Evolutionary conservation across 2,797 vertebrate genomes (phyloP).

Genomic region (Falco concolor): DNA sequence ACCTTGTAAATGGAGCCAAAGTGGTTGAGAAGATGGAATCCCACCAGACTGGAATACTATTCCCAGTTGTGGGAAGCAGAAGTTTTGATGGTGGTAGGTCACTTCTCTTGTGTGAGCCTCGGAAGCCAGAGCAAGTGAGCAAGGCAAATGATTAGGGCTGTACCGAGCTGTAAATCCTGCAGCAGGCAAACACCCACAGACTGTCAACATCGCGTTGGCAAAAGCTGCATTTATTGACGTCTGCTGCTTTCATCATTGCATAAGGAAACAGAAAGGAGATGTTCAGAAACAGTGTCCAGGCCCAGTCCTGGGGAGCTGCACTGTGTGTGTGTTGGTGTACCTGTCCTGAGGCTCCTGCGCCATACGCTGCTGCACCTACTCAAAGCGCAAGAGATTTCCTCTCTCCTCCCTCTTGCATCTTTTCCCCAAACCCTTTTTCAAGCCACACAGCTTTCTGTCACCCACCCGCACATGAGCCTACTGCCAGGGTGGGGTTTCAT

Average conservation of each 20-base stretch:
- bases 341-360: background rate
- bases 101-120: background rate
- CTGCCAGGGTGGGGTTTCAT: background rate
- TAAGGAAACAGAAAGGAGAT: background rate
- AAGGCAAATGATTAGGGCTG: background rate
- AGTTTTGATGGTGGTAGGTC: background rate
- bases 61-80: fast-evolving
- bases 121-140: fast-evolving
- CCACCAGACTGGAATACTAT: background rate
- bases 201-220: background rate
- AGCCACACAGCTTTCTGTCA: background rate
- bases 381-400: background rate
- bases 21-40: background rate
- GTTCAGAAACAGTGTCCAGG: background rate
- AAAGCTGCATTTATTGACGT: background rate
- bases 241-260: background rate
- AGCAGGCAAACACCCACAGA: background rate
- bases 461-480: background rate
- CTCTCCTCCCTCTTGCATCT: background rate
- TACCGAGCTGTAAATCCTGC: background rate
- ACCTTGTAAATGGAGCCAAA: background rate
- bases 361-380: fast-evolving
- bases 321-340: no score
- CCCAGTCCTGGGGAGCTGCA: background rate
- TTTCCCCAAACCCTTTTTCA: background rate